Conservation (phyloP, 2,113 vertebrate genomes). For the Ictidomys tridecemlineatus region DNA sequence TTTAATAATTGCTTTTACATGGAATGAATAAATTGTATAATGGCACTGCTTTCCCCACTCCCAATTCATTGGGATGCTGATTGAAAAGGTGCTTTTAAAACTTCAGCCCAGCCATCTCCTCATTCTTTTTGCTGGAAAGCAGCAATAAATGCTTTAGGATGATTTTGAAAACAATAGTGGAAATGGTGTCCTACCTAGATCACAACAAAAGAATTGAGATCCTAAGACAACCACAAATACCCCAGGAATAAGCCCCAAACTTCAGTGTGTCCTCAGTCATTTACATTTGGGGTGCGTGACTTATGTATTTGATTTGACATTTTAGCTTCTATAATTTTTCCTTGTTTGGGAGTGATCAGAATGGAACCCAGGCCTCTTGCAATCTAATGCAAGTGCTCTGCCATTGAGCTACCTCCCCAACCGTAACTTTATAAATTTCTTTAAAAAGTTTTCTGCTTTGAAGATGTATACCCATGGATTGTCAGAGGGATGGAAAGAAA, state of each 20-base stretch:
- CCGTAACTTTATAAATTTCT: neutral
- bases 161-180: neutral
- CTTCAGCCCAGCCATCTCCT: neutral
- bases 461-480: neutral
- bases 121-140: slow-evolving; percentile 30
- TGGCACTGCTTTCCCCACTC: neutral
- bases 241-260: neutral
- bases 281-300: neutral
- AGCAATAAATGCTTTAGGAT: slow-evolving; percentile 12
- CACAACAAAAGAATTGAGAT: neutral
- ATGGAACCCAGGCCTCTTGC: neutral
- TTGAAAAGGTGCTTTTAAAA: slow-evolving; percentile 16
- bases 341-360: neutral
- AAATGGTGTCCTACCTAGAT: neutral
- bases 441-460: neutral
- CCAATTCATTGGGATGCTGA: neutral
- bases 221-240: neutral
- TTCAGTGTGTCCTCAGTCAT: neutral
- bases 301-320: neutral
- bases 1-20: slow-evolving; percentile 50
- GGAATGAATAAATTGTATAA: slow-evolving; percentile 31
- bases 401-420: neutral
- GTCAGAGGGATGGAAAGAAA: neutral
- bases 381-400: neutral
- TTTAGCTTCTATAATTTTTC: neutral